phyloP scores from a whole-genome alignment of 1,140 invertebrate species.

The silkworm (Bombyx mori) region ASM3026992v2 NC_085117.1:17995501-17996000 shows the following conservation, averaged over 20 bases:
- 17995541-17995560: constrained; percentile 44
- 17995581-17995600: constrained; percentile 41
- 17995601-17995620: constrained; percentile 30
- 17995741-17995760: constrained; percentile 24
- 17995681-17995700: constrained; percentile 48
- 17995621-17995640: constrained; percentile 23
- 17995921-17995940: constrained; percentile 20
- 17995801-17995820: constrained; percentile 51
- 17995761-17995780: constrained; percentile 61
- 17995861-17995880: constrained; percentile 21
- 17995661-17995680: constrained; percentile 34
- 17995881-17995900: constrained; percentile 22
- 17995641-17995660: constrained; percentile 43
- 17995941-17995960: constrained; percentile 37
- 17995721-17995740: constrained; percentile 43
- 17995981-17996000: constrained; percentile 70
- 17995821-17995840: constrained; percentile 46
- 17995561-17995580: constrained; percentile 58
- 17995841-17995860: constrained; percentile 38
- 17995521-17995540: constrained; percentile 26
- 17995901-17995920: constrained; percentile 16
- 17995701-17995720: constrained; percentile 51
- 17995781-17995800: constrained; percentile 69
- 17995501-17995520: constrained; percentile 31
- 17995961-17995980: constrained; percentile 67